Base-by-base conservation (phyloP, 2,113 vertebrate species). In the Prolemur simus region DNA sequence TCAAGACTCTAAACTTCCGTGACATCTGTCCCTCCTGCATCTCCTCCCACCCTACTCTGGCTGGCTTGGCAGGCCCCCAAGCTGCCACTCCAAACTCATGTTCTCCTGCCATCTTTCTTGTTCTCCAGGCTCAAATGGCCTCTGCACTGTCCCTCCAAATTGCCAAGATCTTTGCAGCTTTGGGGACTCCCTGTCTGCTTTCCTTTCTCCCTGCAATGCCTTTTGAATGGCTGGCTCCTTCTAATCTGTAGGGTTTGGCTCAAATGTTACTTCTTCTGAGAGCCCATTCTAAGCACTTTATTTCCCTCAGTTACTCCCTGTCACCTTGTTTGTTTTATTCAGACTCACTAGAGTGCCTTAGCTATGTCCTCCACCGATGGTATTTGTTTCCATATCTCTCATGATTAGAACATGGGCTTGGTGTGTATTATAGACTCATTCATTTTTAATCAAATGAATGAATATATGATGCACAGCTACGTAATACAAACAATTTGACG, bases 391-490 rank as follows among this genome's bases (percentile, higher is more conserved):
- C 27, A 4, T 58, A 34, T 90, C 29, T 86, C 58, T 64, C 60
- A 7, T 54, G 37, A 83, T 63, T 77, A 39, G 45, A 63, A 47
- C n/a, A 56, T 29, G 25, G 45, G 5, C 11, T 34, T 20, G 60
- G 14, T 52, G 21, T 39, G 23, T 45, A 18, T 27, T 21, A 23
- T 11, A 49, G 68, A 13, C 42, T 87, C 37, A 77, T 64, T 77
- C 69, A 18, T 64, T 66, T 64, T 93, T 78, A 96, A n/a, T n/a
- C 32, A 56, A 71, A 56, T 23, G 49, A 87, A 84, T 39, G 17
- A 90, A 83, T 42, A 20, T 15, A 23, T 32, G 37, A 32, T 13
- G 21, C 5, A 49, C 15, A 58, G 15, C 27, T 27, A 21, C 3
- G 3, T 5, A 39, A 20, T 39, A 45, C 45, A 71, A 8, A 63